Evolutionary conservation across 2,113 vertebrate species (phyloP).

Genomic region (Neodon shergylaensis): DNA sequence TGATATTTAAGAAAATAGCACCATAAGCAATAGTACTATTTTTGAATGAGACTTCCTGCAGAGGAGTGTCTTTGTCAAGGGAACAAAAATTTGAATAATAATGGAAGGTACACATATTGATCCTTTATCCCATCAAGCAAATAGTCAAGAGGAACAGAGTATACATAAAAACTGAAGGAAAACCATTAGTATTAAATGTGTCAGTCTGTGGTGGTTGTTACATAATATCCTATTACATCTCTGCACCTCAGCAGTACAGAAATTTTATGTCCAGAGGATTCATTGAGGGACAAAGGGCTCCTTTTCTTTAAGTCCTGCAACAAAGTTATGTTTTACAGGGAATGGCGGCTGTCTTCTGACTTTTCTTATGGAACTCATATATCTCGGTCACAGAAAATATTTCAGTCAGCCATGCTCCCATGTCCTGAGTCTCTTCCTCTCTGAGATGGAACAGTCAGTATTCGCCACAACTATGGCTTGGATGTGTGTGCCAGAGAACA

Average conservation of each 20-base stretch:
- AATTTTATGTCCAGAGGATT: neutral
- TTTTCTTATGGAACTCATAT: neutral
- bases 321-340: neutral
- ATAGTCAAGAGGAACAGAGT: neutral
- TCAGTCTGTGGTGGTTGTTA: neutral
- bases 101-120: neutral
- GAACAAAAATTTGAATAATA: neutral
- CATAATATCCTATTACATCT: rapidly evolving
- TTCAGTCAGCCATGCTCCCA: neutral
- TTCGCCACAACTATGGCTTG: rapidly evolving
- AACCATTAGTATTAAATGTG: neutral
- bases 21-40: neutral
- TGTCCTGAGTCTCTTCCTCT: neutral
- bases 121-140: neutral
- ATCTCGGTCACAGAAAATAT: neutral
- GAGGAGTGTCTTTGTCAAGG: neutral
- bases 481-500: neutral
- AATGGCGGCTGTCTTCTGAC: neutral
- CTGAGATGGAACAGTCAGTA: neutral
- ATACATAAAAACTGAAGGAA: neutral
- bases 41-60: neutral
- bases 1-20: neutral
- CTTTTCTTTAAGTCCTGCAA: neutral
- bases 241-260: rapidly evolving
- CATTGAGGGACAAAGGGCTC: neutral